Conservation (phyloP, 2,113 vertebrate genomes). For the Haemorhous mexicanus region DNA sequence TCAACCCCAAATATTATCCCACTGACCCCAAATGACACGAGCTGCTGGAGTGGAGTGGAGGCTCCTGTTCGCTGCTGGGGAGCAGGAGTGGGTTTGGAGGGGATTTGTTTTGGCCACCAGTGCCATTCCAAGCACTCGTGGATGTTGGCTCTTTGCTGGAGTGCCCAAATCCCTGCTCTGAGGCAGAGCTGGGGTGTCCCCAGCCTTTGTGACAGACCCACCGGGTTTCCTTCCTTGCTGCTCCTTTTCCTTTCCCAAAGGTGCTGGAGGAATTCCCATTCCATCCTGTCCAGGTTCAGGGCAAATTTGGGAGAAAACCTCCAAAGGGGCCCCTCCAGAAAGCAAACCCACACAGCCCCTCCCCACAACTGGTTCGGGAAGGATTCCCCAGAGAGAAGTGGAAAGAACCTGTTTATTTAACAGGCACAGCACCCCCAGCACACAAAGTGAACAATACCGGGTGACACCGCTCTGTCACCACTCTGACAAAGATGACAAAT, state of each 20-base stretch:
- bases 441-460: no score
- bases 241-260: not conserved
- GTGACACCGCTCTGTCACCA: no score
- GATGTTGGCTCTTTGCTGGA: not conserved
- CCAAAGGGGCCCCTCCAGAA: no score
- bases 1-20: not conserved
- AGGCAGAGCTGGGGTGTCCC: not conserved
- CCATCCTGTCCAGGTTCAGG: not conserved
- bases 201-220: not conserved
- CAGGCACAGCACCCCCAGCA: no score
- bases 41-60: not conserved
- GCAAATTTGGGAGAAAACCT: no score
- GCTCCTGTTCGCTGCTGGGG: not conserved
- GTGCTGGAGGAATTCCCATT: rapidly evolving
- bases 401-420: no score
- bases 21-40: not conserved
- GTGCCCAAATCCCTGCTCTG: not conserved
- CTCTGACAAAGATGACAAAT: no score
- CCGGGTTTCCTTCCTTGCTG: not conserved
- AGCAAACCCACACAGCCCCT: no score
- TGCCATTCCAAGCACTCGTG: not conserved
- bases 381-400: no score
- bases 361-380: no score
- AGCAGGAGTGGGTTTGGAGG: not conserved
- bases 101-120: not conserved